Conservation (phyloP, 2,113 vertebrate genomes). For the Nesogale talazaci region DNA sequence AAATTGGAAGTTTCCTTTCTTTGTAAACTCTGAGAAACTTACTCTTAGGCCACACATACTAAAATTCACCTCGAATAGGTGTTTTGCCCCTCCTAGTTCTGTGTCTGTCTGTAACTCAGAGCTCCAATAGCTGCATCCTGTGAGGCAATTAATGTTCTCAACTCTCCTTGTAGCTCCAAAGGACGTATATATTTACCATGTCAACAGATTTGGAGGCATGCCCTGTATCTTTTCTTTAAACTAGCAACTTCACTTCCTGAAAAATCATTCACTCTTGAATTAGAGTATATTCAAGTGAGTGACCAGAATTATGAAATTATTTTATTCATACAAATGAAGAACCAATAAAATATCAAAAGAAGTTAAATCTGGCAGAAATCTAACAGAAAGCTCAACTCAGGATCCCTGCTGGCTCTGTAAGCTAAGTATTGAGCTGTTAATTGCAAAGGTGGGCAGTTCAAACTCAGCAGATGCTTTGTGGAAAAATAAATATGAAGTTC, state of each 20-base stretch:
- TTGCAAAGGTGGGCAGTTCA: too few relatives aligned
- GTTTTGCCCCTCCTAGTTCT: neutral
- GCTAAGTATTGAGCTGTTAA: too few relatives aligned
- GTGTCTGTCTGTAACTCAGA: neutral
- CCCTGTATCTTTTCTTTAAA: neutral
- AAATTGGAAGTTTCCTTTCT: neutral
- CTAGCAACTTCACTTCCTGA: slow-evolving; percentile 3
- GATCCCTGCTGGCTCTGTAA: too few relatives aligned
- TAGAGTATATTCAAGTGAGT: slow-evolving; percentile 21
- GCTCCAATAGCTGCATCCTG: slow-evolving; percentile 2
- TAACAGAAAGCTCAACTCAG: too few relatives aligned
- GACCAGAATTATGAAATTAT: neutral
- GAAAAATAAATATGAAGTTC: too few relatives aligned
- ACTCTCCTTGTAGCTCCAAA: neutral
- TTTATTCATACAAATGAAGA: slow-evolving; percentile 18
- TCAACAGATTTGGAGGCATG: slow-evolving; percentile 19
- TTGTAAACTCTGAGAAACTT: slow-evolving; percentile 13
- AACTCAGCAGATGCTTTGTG: too few relatives aligned
- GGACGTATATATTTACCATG: neutral
- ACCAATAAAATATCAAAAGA: slow-evolving; percentile 13
- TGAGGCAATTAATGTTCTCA: neutral
- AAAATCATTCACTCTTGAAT: neutral
- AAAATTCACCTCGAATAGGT: slow-evolving; percentile 13
- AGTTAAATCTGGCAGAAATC: neutral
- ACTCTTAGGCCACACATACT: slow-evolving; percentile 22